Base-by-base conservation (phyloP, 1,140 invertebrate species). In the Pogonognathellus flavescens region DNA sequence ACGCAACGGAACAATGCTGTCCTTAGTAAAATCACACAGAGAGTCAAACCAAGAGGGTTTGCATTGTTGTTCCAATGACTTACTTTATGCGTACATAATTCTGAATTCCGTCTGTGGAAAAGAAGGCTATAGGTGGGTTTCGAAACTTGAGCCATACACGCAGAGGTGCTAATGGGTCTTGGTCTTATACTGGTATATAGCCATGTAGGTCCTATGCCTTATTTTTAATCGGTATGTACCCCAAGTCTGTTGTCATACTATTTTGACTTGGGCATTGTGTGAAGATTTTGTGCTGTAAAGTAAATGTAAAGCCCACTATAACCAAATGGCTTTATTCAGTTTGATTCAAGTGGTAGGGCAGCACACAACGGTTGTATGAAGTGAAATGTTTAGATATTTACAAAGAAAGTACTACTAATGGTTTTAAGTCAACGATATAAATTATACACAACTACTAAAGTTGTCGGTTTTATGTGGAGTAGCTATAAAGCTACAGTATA, bases 111-210 rank as follows among this genome's bases (percentile, higher is more conserved):
- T 18, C 18, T 6, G 14, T 59, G 18, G 11, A 59, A 18, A 14
- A 20, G 20, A 14, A 66, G 20, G 14, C 22, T 66, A 66, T 66
- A 66, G 5, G 5, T 31, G 11, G 10, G 9, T 66, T 22, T 66
- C 14, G 5, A 22, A 14, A 14, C 20, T 4, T 13, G 13, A 25
- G 20, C 22, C 25, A 6, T 62, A 9, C 49, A 82, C 81, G 83
- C 49, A 83, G 31, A 86, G 81, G 85, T 86, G 85, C 82, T 86
- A 86, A 86, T 86, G 85, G 84, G 85, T 20, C 57, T 85, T 72
- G 83, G 76, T 20, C 59, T 53, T 41, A 6, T 41, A 41, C 80
- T 62, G 62, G 80, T 82, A 82, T 52, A 31, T 82, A 82, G 80
- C 66, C 76, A 62, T n/a, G 18, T 25, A 14, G 31, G 14, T 13